phyloP scores from a whole-genome alignment of 37 sponge, comb jelly and placozoan species.

The Haliclona indistincta region DNA sequence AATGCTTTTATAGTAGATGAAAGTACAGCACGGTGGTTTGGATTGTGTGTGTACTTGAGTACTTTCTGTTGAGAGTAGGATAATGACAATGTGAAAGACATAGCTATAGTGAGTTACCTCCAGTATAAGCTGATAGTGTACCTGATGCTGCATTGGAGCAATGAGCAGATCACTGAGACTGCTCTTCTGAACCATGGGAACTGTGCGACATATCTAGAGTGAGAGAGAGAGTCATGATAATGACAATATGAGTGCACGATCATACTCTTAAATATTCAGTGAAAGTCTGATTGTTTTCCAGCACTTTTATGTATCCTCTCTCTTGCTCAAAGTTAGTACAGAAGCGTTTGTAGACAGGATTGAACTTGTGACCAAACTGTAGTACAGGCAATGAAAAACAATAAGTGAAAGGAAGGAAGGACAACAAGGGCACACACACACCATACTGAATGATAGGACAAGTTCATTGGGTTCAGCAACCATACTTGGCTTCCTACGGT shows the following conservation, averaged over 20 bases:
- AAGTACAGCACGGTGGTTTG: slow-evolving; percentile 28
- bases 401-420: not conserved
- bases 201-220: slow-evolving; percentile 23
- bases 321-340: slow-evolving; percentile 60
- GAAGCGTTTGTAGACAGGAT: slow-evolving; percentile 61
- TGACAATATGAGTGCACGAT: not conserved
- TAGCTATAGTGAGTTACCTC: slow-evolving; percentile 25
- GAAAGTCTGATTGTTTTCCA: slow-evolving; percentile 31
- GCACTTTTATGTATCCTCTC: slow-evolving; percentile 28
- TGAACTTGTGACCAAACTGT: slow-evolving; percentile 66
- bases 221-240: not conserved
- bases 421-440: not conserved
- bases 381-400: not conserved
- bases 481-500: not conserved
- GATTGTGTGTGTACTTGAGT: slow-evolving; percentile 34
- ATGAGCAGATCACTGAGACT: slow-evolving; percentile 40
- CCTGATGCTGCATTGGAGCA: slow-evolving; percentile 61
- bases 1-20: slow-evolving; percentile 51
- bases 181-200: slow-evolving; percentile 23
- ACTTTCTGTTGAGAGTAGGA: slow-evolving; percentile 25
- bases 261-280: slow-evolving; percentile 28
- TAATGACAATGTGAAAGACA: not conserved
- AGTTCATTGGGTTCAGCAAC: slow-evolving; percentile 43
- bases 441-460: slow-evolving; percentile 51
- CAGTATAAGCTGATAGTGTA: slow-evolving; percentile 49